phyloP scores from a whole-genome alignment of 2,113 vertebrate species.

The Cranoglanis bouderius region DNA sequence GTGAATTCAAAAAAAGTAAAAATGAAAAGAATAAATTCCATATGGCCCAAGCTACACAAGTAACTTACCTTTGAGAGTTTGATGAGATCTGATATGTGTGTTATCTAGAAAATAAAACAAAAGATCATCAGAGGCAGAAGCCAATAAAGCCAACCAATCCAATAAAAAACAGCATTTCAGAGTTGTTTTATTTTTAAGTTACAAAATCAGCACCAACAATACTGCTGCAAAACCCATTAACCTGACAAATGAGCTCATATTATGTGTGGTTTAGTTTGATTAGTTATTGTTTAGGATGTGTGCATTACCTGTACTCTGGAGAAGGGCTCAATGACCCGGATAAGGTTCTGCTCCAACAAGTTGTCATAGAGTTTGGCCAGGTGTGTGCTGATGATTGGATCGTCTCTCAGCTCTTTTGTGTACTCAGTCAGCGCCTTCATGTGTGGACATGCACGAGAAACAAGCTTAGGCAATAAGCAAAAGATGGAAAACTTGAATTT shows the following conservation, averaged over 20 bases:
- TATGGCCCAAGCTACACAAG: not conserved
- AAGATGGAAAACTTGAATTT: not conserved
- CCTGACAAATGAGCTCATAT: not conserved
- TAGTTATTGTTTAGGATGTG: not conserved
- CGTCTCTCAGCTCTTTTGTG: conserved; percentile 91
- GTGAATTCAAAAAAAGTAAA: not conserved
- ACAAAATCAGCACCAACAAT: not conserved
- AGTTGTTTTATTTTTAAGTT: not conserved
- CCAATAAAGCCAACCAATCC: conserved; percentile 65
- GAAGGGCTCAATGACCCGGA: conserved; percentile 97
- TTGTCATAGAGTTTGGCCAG: conserved; percentile 95
- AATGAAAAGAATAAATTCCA: not conserved
- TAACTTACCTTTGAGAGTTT: conserved; percentile 92
- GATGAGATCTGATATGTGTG: conserved; percentile 97
- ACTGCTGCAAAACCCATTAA: not conserved
- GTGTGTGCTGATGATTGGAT: conserved; percentile 97
- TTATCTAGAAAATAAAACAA: conserved; percentile 78
- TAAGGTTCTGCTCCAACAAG: conserved; percentile 97
- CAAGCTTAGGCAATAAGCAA: conserved; percentile 10
- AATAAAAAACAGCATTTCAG: not conserved
- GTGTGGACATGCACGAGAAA: conserved; percentile 22
- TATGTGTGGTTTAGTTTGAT: not conserved
- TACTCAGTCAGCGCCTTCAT: conserved; percentile 95
- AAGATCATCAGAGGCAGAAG: not conserved
- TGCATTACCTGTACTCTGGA: conserved; percentile 94